phyloP scores from a whole-genome alignment of 64 coral and sea anemone species.

The Montipora capricornis region DNA sequence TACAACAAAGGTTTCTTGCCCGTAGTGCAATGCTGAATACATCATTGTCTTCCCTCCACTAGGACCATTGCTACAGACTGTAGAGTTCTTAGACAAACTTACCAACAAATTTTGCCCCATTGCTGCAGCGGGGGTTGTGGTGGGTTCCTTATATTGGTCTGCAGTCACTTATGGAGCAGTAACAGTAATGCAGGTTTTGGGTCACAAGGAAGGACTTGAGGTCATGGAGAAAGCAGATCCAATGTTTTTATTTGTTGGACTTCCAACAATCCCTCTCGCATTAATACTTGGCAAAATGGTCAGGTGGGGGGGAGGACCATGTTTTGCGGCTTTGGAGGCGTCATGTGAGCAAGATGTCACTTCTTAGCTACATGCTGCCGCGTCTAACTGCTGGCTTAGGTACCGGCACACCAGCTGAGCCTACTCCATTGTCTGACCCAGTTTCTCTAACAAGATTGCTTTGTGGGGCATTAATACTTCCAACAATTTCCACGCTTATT shows the following conservation, averaged over 20 bases:
- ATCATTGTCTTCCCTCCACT: constrained; percentile 93
- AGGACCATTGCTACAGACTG: constrained; percentile 71
- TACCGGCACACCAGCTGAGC: constrained; percentile 82
- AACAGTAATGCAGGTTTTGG: constrained; percentile 97
- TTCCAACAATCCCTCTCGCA: constrained; percentile 97
- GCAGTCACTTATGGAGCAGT: constrained; percentile 99
- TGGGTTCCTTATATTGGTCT: constrained; percentile 99
- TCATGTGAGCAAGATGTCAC: constrained; percentile 82
- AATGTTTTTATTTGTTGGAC: constrained; percentile 93
- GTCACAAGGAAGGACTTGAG: constrained; percentile 94
- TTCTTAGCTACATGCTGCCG: constrained; percentile 88
- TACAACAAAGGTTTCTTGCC: constrained; percentile 86
- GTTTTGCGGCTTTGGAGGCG: constrained; percentile 92
- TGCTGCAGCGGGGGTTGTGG: constrained; percentile 92
- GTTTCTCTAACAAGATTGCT: constrained; percentile 94
- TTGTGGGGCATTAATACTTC: constrained; percentile 92
- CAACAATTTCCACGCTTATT: constrained; percentile 94
- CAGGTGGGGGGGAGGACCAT: constrained; percentile 96
- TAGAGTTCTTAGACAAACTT: constrained; percentile 84
- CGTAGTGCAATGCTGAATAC: constrained; percentile 96
- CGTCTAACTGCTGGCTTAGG: constrained; percentile 23
- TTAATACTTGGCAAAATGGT: constrained; percentile 99
- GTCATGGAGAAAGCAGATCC: constrained; percentile 99
- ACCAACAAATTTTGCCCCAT: constrained; percentile 92
- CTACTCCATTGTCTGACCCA: constrained; percentile 84